A percentile compares a stretch with the other conserved stretches of the same genome.
phyloP scores from a whole-genome alignment of 2,113 vertebrate genomes.

The Petaurus breviceps region DNA sequence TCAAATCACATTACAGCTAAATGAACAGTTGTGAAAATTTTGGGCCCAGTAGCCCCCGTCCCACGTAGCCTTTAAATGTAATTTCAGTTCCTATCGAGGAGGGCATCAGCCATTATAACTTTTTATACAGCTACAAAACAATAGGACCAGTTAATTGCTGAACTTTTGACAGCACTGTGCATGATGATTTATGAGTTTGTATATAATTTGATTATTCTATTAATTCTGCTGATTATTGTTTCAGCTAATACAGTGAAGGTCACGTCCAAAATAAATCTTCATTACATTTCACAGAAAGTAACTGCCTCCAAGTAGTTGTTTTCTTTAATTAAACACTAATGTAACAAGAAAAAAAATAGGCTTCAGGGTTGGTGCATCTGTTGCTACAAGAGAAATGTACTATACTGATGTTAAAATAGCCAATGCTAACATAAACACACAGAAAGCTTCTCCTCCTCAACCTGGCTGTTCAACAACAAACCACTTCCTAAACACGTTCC shows the following conservation, averaged over 20 bases:
- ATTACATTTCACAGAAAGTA: slow-evolving; percentile 88
- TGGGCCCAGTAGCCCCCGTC: slow-evolving; percentile 78
- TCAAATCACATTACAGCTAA: slow-evolving; percentile 86
- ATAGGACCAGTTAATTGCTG: slow-evolving; percentile 88
- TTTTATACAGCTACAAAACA: slow-evolving; percentile 90
- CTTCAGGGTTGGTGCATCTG: slow-evolving; percentile 78
- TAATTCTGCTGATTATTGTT: slow-evolving; percentile 92
- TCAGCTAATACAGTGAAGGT: slow-evolving; percentile 91
- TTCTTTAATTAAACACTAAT: slow-evolving; percentile 93
- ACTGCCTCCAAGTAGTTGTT: slow-evolving; percentile 90
- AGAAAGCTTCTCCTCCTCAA: slow-evolving; percentile 67
- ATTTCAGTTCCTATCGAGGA: slow-evolving; percentile 87
- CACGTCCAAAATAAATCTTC: slow-evolving; percentile 94
- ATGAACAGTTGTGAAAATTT: slow-evolving; percentile 89
- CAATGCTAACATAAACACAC: slow-evolving; percentile 74
- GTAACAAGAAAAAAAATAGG: slow-evolving; percentile 87
- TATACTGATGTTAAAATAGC: slow-evolving; percentile 67
- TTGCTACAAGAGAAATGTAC: slow-evolving; percentile 72
- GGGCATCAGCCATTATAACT: slow-evolving; percentile 85
- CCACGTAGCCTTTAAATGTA: slow-evolving; percentile 85
- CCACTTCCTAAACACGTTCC: slow-evolving; percentile 33
- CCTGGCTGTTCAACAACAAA: slow-evolving; percentile 61
- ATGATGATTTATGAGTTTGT: slow-evolving; percentile 92
- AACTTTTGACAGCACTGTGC: slow-evolving; percentile 86
- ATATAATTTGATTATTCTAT: slow-evolving; percentile 95